Conservation (phyloP, 2,113 vertebrate genomes). For the Tapirus terrestris region DNA sequence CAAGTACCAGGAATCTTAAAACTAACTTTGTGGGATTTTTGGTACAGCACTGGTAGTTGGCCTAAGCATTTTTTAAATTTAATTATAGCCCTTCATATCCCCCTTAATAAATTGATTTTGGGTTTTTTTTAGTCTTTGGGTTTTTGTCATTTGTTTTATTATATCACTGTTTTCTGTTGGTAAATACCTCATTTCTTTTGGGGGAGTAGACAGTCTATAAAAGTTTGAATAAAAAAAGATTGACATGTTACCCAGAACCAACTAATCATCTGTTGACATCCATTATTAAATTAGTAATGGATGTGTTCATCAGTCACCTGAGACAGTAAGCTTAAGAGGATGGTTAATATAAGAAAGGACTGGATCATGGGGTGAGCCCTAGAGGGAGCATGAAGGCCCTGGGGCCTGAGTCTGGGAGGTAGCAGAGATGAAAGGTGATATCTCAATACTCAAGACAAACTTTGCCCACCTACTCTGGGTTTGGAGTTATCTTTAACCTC, state of each 20-base stretch:
- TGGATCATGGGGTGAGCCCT: neutral
- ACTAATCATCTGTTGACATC: neutral
- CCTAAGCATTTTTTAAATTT: neutral
- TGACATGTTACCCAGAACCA: neutral
- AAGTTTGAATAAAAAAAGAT: neutral
- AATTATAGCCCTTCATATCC: neutral
- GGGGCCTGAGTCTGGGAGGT: neutral
- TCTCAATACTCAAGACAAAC: neutral
- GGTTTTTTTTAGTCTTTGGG: neutral
- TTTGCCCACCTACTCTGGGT: neutral
- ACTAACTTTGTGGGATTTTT: neutral
- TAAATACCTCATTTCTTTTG: neutral
- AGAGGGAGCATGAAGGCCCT: neutral
- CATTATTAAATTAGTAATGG: neutral
- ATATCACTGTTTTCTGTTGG: neutral
- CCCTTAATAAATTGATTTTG: neutral
- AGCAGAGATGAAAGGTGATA: neutral
- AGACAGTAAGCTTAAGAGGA: neutral
- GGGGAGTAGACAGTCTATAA: neutral
- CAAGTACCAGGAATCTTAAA: neutral
- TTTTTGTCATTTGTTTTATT: conserved; percentile 16
- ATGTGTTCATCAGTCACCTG: neutral
- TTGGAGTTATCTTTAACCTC: neutral
- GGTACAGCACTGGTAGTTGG: neutral
- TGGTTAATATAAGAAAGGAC: neutral